Base-by-base conservation (phyloP, 2,113 vertebrate genomes). In the Miniopterus natalensis region DNA sequence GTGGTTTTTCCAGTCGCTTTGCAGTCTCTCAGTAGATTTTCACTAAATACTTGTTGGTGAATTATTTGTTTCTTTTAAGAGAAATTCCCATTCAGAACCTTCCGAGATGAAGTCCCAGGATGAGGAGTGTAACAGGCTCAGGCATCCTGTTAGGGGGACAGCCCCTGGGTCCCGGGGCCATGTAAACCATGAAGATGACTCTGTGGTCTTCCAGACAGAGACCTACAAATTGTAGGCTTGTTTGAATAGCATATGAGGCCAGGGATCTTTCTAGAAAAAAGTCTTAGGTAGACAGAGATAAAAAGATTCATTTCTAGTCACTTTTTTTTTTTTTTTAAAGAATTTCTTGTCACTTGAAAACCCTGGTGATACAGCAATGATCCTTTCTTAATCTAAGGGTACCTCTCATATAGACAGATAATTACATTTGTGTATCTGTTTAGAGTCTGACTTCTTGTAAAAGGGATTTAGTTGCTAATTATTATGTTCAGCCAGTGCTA, bases 251-350 rank as follows among this genome's bases (percentile, higher is more conserved):
- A 42, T 3, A 31, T 73, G 36, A 55, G 21, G 10, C 7, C 25
- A 74, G 40, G 65, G 18, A 63, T 42, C 14, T 8, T 42, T 20
- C 6, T 51, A 80, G 68, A 31, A 51, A 49, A 83, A 80, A 68
- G 10, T 42, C 20, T 27, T 29, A 89, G 10, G 15, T 20, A n/a
- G 84, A 40, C 5, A 18, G 51, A 59, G 40, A n/a, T 27, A 36
- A 55, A 75, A 95, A 29, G 17, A 49, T 20, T 92, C 49, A 92
- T 63, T 92, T 79, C 45, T 29, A 88, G 49, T 90, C 70, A 70
- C 49, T 81, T 81, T 40, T 88, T n/a, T 79, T 57, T 36, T 25
- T 23, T 36, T 36, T 57, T 47, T 21, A 65, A 84, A 71, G 57
- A 36, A 83, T 23, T 42, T 75, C 12, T 42, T 12, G 11, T 29